Conservation (phyloP, 2,888 invertebrate species). For the Campopleginae sp. region DNA sequence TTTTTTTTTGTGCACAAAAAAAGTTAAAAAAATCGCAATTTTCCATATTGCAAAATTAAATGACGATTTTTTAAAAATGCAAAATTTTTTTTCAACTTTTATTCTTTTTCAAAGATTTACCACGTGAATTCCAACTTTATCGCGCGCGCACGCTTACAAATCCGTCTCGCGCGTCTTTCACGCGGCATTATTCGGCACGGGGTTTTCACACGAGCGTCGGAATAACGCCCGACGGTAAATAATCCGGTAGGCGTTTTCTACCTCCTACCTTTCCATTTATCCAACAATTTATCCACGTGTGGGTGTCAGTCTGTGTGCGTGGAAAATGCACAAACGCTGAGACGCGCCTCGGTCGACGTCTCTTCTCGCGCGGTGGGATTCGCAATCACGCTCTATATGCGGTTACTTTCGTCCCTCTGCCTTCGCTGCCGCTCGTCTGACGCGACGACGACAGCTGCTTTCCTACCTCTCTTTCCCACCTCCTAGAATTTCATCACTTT, state of each 20-base stretch:
- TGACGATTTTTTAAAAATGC: neutral
- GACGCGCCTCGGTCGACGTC: slow-evolving; percentile 31
- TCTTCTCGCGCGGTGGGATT: slow-evolving; percentile 36
- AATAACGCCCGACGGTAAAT: slow-evolving; percentile 58
- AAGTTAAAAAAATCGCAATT: neutral
- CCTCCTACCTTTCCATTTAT: slow-evolving; percentile 5
- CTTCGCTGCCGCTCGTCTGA: neutral
- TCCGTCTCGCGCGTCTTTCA: slow-evolving; percentile 14
- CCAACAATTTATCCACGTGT: slow-evolving; percentile 11
- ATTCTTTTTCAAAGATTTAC: neutral
- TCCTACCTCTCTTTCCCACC: slow-evolving; percentile 11
- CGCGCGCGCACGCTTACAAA: slow-evolving; percentile 35
- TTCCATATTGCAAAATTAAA: neutral
- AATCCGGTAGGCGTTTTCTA: slow-evolving; percentile 45
- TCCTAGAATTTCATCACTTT: neutral
- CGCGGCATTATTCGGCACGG: slow-evolving; percentile 48
- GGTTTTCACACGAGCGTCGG: slow-evolving; percentile 25
- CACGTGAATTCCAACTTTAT: slow-evolving; percentile 32
- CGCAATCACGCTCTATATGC: slow-evolving; percentile 47
- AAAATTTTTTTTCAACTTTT: neutral
- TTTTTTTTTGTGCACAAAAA: neutral
- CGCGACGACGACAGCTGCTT: slow-evolving; percentile 62
- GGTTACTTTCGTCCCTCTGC: slow-evolving; percentile 8
- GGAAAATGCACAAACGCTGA: slow-evolving; percentile 21
- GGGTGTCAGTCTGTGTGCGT: neutral